Evolutionary conservation across 1,140 invertebrate genomes (phyloP).

Genomic region (Pollicipes pollicipes): DNA sequence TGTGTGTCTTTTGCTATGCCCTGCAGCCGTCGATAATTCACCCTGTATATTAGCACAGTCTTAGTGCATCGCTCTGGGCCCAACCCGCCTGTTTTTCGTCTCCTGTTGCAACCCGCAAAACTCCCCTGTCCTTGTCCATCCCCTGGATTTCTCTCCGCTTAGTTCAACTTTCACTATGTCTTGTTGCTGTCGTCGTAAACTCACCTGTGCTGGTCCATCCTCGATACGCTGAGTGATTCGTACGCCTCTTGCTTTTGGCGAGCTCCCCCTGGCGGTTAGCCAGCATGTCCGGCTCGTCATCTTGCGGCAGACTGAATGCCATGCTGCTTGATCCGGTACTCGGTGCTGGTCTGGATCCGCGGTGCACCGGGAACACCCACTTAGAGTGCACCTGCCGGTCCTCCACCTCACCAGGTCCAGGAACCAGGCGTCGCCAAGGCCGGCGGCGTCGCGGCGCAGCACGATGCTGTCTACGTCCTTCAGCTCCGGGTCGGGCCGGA

Average conservation of each 20-base stretch:
- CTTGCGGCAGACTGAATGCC: constrained; percentile 30
- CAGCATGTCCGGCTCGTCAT: constrained; percentile 24
- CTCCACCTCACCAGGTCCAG: constrained; percentile 20
- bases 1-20: too few relatives aligned
- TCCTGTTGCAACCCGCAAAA: too few relatives aligned
- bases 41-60: too few relatives aligned
- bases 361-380: constrained; percentile 28
- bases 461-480: constrained; percentile 9
- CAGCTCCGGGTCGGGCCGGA: constrained; percentile 14
- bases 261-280: constrained; percentile 28
- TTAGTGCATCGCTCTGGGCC: too few relatives aligned
- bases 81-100: too few relatives aligned
- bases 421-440: constrained; percentile 21
- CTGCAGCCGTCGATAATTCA: too few relatives aligned
- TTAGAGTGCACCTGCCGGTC: constrained; percentile 10
- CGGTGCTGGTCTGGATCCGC: constrained; percentile 26
- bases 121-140: too few relatives aligned
- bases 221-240: constrained; percentile 19
- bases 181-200: too few relatives aligned
- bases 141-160: too few relatives aligned
- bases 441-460: constrained; percentile 14
- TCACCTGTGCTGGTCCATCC: constrained; percentile 28
- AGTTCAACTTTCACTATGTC: too few relatives aligned
- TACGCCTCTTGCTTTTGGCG: constrained; percentile 26
- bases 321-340: constrained; percentile 27